These are phyloP conservation scores for Acrocephalus arundinaceus DNA, from an alignment of 2,113 vertebrate genomes.

Conservation along the genomic window DNA sequence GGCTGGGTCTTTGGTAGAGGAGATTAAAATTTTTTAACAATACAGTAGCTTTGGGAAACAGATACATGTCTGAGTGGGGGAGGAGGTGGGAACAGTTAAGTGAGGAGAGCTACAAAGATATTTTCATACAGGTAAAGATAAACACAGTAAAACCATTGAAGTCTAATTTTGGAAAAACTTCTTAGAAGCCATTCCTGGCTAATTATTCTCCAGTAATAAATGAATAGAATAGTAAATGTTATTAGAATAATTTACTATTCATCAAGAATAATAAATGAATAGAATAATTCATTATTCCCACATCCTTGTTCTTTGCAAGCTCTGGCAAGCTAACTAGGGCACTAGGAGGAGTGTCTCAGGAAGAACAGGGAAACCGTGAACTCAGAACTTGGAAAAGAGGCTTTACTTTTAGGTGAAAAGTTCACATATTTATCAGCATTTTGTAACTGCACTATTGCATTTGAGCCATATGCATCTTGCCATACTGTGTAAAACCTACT, in stretches of 20 bases:
- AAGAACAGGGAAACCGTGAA: conserved; percentile 57
- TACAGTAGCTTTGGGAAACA: conserved; percentile 22
- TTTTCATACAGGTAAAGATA: conserved; percentile 63
- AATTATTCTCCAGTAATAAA: conserved; percentile 63
- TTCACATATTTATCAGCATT: conserved; percentile 52
- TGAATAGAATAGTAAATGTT: conserved; percentile 58
- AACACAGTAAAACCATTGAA: conserved; percentile 56
- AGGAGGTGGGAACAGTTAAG: conserved; percentile 34
- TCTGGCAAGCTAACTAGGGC: conserved; percentile 63
- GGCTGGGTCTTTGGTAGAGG: not conserved
- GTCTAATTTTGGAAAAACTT: conserved; percentile 68
- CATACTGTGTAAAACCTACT: conserved; percentile 14
- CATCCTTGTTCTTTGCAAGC: conserved; percentile 50
- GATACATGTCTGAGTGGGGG: conserved; percentile 1
- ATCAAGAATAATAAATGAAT: conserved; percentile 63
- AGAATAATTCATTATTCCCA: conserved; percentile 61
- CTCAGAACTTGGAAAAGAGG: conserved; percentile 59
- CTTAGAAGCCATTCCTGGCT: conserved; percentile 18
- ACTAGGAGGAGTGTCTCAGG: conserved; percentile 39
- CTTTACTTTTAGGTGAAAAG: conserved; percentile 69
- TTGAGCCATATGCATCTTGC: conserved; percentile 2
- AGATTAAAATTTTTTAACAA: conserved; percentile 31
- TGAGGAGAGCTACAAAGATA: conserved; percentile 22
- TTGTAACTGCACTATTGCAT: conserved; percentile 15
- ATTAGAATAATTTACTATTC: conserved; percentile 66